Evolutionary conservation across 2,797 vertebrate genomes (phyloP).

Genomic region (Hippocampus kuda): DNA sequence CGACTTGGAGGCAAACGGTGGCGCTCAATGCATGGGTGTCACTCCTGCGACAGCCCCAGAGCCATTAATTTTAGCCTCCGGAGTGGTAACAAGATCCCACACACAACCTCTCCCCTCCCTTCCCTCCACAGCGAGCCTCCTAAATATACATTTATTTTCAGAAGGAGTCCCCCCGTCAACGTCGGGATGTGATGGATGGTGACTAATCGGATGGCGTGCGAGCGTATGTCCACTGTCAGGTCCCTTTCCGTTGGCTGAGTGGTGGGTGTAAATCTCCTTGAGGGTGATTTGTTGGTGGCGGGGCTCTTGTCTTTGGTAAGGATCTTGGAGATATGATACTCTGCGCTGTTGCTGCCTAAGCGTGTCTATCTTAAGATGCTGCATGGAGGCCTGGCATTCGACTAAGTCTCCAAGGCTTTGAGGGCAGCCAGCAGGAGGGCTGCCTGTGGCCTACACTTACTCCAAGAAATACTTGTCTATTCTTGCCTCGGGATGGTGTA

Average conservation of each 20-base stretch:
- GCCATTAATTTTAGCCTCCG: constrained; percentile 73
- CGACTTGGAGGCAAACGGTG: constrained; percentile 53
- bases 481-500: constrained; percentile 50
- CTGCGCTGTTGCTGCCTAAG: constrained; percentile 60
- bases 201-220: constrained; percentile 59
- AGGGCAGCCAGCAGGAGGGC: constrained; percentile 48
- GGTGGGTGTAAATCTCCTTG: constrained; percentile 50
- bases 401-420: constrained; percentile 56
- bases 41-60: constrained; percentile 59
- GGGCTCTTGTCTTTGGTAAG: constrained; percentile 58
- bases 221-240: constrained; percentile 46
- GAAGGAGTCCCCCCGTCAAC: constrained; percentile 57
- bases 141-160: constrained; percentile 67
- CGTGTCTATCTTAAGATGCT: constrained; percentile 67
- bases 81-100: constrained; percentile 67
- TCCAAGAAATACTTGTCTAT: constrained; percentile 50
- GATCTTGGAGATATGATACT: constrained; percentile 66
- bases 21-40: constrained; percentile 65
- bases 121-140: constrained; percentile 38
- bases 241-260: constrained; percentile 36
- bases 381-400: constrained; percentile 69
- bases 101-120: constrained; percentile 23
- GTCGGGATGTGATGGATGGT: constrained; percentile 66
- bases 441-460: constrained; percentile 58
- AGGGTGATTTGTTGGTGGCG: constrained; percentile 40